phyloP scores from a whole-genome alignment of 92 coral and sea anemone species.

The Micromussa lordhowensis region DNA sequence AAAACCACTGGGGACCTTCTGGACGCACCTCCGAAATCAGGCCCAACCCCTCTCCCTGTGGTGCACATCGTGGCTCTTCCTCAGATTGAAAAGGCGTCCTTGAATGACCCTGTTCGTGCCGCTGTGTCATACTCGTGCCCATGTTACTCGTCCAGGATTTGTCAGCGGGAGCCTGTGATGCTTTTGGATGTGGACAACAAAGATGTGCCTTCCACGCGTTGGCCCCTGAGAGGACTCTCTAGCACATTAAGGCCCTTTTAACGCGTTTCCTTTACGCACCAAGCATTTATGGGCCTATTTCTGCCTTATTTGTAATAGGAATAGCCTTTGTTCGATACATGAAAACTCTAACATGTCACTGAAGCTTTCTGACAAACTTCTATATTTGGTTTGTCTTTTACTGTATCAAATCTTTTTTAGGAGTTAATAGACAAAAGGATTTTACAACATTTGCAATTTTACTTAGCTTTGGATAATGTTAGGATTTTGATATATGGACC shows the following conservation, averaged over 20 bases:
- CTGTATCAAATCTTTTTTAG: too few relatives aligned
- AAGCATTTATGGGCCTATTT: background rate
- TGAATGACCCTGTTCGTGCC: constrained; percentile 88
- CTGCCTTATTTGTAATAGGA: background rate
- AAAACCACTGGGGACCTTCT: constrained; percentile 99
- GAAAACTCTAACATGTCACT: too few relatives aligned
- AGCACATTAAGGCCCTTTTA: constrained; percentile 96
- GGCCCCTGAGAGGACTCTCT: constrained; percentile 95
- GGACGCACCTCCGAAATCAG: constrained; percentile 96
- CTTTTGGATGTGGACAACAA: constrained; percentile 93
- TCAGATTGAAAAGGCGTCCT: constrained; percentile 86
- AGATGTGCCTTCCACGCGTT: constrained; percentile 95
- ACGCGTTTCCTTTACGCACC: background rate
- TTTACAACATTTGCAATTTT: too few relatives aligned
- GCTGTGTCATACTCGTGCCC: constrained; percentile 98
- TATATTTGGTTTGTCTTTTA: too few relatives aligned
- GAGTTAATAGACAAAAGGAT: too few relatives aligned
- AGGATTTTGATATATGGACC: too few relatives aligned
- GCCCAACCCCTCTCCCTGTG: constrained; percentile 99
- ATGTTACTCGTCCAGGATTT: constrained; percentile 92
- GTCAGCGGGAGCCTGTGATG: constrained; percentile 92
- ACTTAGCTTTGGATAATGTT: too few relatives aligned
- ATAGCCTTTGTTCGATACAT: too few relatives aligned
- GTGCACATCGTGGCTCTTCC: constrained; percentile 92
- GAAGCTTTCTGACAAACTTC: too few relatives aligned